phyloP scores from a whole-genome alignment of 2,888 invertebrate species.

The Zaprionus lineosus region DNA sequence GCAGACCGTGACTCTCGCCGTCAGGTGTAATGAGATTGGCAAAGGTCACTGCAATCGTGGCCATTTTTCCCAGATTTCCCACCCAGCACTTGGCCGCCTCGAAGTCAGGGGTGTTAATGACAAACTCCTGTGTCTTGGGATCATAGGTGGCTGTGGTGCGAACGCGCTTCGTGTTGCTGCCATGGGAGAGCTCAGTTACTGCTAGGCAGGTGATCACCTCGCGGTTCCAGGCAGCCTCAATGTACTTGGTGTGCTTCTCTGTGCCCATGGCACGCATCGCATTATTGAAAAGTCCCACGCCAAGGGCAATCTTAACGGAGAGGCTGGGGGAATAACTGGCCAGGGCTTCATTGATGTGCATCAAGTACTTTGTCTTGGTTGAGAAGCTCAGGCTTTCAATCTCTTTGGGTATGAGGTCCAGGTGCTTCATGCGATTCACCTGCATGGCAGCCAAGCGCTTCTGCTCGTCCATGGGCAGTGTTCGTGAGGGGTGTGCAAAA shows the following conservation, averaged over 20 bases:
- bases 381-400: slow-evolving; percentile 86
- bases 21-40: slow-evolving; percentile 93
- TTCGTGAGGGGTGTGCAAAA: slow-evolving; percentile 86
- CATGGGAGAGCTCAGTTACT: slow-evolving; percentile 96
- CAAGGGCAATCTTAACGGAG: slow-evolving; percentile 90
- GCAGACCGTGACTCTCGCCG: slow-evolving; percentile 91
- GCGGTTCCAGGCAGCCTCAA: slow-evolving; percentile 88
- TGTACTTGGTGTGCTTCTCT: slow-evolving; percentile 88
- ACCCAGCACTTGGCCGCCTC: slow-evolving; percentile 98
- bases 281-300: slow-evolving; percentile 89
- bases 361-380: slow-evolving; percentile 87
- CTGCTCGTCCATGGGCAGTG: slow-evolving; percentile 88
- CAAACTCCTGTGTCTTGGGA: slow-evolving; percentile 89
- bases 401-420: slow-evolving; percentile 86
- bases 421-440: slow-evolving; percentile 87
- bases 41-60: slow-evolving; percentile 93
- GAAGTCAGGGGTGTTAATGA: slow-evolving; percentile 95
- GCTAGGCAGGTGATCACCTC: slow-evolving; percentile 92
- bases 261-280: slow-evolving; percentile 89
- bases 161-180: slow-evolving; percentile 96
- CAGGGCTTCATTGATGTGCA: slow-evolving; percentile 90
- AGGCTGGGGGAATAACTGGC: slow-evolving; percentile 88
- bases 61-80: slow-evolving; percentile 94
- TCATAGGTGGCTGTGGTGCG: slow-evolving; percentile 95
- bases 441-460: slow-evolving; percentile 88